Base-by-base conservation (phyloP, 2,113 vertebrate genomes). In the Paradisaea rubra region DNA sequence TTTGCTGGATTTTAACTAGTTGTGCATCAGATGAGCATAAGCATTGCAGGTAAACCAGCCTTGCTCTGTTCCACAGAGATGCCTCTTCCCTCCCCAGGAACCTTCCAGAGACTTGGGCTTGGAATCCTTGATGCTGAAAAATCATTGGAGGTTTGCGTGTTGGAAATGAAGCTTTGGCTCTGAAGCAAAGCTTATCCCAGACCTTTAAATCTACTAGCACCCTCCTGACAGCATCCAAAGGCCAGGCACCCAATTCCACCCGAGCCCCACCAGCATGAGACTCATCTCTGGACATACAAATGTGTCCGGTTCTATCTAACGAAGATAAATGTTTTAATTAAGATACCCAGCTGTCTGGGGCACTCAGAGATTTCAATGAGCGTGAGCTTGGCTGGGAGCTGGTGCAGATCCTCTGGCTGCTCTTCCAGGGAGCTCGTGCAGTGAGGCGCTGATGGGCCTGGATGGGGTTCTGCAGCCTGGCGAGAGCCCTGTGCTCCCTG, bases 11-110 rank as follows among this genome's bases (percentile, higher is more conserved):
- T 79, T 45, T 45, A 63, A 54, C 17, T 13, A 17, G 53, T 50
- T 0, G 0, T 0, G 1, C 49, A 22, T 8, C 1, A 50, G 68
- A 41, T 25, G 18, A 56, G 59, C 22, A 39, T 1, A 6, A 82
- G 61, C 1, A 1, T 2, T 76, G 83, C 74, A 64, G 91, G 86
- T 54, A 45, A 54, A 23, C 1, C 61, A 10, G 42, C 16, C 3
- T 8, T 76, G 42, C 53, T 68, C 25, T 24, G 1, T 12, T 27
- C 11, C 22, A 27, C 1, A 22, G 69, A 22, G 22, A 27, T 2
- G 7, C 17, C 12, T 41, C 50, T 17, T 47, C 61, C 54, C 37
- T 81, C 28, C 57, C 28, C 59, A 54, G 77, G 45, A 68, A 83
- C 10, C 7, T 28, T 64, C 8, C 25, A 27, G 59, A 65, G 33